These are phyloP conservation scores for Poeciliopsis turneri DNA, from an alignment of 2,797 vertebrate genomes.

Conservation along the genomic window DNA sequence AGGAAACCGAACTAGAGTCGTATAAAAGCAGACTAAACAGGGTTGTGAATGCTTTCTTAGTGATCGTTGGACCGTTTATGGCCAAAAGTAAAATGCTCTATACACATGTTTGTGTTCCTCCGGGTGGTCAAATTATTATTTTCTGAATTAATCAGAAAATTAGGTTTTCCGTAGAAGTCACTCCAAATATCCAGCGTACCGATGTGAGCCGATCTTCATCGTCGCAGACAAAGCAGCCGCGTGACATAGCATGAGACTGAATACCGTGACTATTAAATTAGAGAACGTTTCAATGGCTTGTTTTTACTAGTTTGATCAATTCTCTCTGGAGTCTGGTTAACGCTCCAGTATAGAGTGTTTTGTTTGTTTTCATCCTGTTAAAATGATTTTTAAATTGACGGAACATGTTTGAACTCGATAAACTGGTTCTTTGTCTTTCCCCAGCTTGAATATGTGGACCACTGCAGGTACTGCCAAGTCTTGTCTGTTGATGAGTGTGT, in stretches of 20 bases:
- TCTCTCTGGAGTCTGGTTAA: neutral
- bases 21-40: no score
- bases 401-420: conserved; percentile 12
- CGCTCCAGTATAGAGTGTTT: neutral
- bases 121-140: neutral
- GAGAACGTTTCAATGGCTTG: neutral
- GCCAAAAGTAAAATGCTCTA: neutral
- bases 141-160: neutral
- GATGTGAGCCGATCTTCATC: neutral
- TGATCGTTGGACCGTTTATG: neutral
- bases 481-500: conserved; percentile 22
- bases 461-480: conserved; percentile 34
- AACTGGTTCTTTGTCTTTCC: conserved; percentile 50
- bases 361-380: neutral
- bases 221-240: neutral
- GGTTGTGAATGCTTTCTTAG: neutral
- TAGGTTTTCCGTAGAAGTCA: neutral
- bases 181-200: neutral
- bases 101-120: neutral
- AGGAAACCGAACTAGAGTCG: no score
- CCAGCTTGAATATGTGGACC: conserved; percentile 43
- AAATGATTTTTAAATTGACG: neutral
- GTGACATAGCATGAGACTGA: neutral
- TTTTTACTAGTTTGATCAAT: neutral
- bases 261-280: neutral